A percentile compares a stretch with the other conserved stretches of the same genome.
phyloP scores from a whole-genome alignment of 2,113 vertebrate genomes.

The Grammomys surdaster region DNA sequence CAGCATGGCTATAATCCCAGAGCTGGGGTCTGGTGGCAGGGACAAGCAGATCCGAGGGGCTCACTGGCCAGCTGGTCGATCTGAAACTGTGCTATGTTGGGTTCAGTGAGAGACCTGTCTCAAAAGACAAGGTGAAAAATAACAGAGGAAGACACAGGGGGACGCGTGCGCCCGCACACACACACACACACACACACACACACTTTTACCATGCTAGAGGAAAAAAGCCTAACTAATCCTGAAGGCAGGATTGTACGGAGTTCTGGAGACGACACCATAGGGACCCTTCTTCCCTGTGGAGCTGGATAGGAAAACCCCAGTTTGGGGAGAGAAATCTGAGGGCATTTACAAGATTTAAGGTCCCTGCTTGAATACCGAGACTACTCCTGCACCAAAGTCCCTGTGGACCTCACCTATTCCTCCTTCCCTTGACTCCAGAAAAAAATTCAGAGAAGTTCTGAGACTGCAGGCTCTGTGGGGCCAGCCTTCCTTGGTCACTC shows the following conservation, averaged over 20 bases:
- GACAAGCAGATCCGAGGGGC: not conserved
- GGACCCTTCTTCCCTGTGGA: not conserved
- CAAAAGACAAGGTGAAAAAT: not conserved
- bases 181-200: not conserved
- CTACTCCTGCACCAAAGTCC: not conserved
- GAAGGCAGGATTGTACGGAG: not conserved
- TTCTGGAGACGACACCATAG: not conserved
- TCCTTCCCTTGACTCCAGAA: not conserved
- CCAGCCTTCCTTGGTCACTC: slow-evolving; percentile 61
- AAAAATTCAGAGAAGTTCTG: slow-evolving; percentile 52
- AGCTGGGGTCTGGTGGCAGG: not conserved
- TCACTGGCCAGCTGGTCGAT: not conserved
- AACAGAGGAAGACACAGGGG: not conserved
- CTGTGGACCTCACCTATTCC: not conserved
- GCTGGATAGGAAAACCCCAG: not conserved
- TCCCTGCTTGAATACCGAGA: slow-evolving; percentile 21
- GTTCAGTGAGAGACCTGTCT: not conserved
- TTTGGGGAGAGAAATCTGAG: not conserved
- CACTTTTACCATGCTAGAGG: not conserved
- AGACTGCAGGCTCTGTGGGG: not conserved
- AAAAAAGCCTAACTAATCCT: not conserved
- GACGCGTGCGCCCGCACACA: not conserved
- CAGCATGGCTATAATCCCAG: not conserved
- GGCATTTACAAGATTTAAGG: not conserved
- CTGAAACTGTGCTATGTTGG: not conserved